phyloP scores from a whole-genome alignment of 2,888 invertebrate species.

The Synergus itoensis region DNA sequence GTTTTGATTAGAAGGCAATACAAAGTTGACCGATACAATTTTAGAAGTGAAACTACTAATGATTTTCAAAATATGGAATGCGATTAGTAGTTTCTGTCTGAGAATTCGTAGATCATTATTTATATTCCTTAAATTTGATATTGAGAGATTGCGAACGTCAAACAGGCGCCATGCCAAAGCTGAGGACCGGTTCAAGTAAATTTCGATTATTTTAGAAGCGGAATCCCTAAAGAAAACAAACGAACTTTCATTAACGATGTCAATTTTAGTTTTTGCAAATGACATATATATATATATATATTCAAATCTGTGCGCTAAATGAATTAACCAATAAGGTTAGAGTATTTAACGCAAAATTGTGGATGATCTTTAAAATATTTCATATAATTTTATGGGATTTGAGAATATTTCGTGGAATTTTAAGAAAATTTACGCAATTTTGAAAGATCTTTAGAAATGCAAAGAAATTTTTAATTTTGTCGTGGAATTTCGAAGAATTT shows the following conservation, averaged over 20 bases:
- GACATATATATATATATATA: too few relatives aligned
- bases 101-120: slow-evolving; percentile 41
- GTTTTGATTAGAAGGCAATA: too few relatives aligned
- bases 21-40: slow-evolving; percentile 20
- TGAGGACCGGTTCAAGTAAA: slow-evolving; percentile 10
- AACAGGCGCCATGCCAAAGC: slow-evolving; percentile 38
- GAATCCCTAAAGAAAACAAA: slow-evolving; percentile 26
- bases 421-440: too few relatives aligned
- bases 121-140: slow-evolving; percentile 36
- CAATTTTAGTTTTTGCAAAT: neutral
- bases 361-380: too few relatives aligned
- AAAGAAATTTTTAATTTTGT: too few relatives aligned
- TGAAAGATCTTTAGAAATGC: too few relatives aligned
- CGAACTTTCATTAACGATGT: neutral
- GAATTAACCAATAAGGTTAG: too few relatives aligned
- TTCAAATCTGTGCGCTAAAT: too few relatives aligned
- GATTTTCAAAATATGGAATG: slow-evolving; percentile 26
- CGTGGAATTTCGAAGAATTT: too few relatives aligned
- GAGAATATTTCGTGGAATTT: too few relatives aligned
- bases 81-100: slow-evolving; percentile 25
- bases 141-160: slow-evolving; percentile 35
- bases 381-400: too few relatives aligned
- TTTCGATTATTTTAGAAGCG: slow-evolving; percentile 29
- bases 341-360: too few relatives aligned
- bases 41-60: slow-evolving; percentile 45